A percentile compares a stretch with the other conserved stretches of the same genome.
Conservation (phyloP, 1,140 invertebrate genomes). For the Drosophila pseudoananassae region DNA sequence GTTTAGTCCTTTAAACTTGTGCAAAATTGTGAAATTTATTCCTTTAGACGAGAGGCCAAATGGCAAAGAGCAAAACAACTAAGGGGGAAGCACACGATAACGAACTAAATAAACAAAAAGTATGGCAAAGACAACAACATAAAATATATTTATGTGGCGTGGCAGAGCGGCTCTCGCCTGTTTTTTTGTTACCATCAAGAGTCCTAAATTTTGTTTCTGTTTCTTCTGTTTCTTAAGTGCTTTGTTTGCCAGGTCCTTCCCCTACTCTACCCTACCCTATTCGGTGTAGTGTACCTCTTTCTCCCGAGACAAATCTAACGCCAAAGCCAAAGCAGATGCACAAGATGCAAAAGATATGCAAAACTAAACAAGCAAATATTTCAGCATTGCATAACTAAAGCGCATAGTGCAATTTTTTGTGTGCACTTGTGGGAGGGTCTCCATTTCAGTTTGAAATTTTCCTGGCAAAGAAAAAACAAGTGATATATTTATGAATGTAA, state of each 20-base stretch:
- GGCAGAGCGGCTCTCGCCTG: conserved; percentile 42
- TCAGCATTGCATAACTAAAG: conserved; percentile 77
- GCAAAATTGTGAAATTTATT: conserved; percentile 66
- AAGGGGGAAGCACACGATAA: not conserved
- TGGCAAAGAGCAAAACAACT: conserved; percentile 45
- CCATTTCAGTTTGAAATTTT: not conserved
- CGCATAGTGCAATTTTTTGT: conserved; percentile 24
- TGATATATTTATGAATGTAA: not conserved
- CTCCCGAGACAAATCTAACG: conserved; percentile 42
- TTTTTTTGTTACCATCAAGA: conserved; percentile 61
- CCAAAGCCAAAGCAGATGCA: conserved; percentile 63
- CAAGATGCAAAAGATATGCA: conserved; percentile 72
- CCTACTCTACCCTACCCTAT: not conserved
- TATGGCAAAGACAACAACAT: conserved; percentile 68
- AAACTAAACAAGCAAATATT: conserved; percentile 81
- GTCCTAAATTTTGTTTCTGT: conserved; percentile 31
- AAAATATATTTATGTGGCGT: conserved; percentile 78
- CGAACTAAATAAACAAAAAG: conserved; percentile 52
- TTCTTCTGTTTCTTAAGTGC: conserved; percentile 42
- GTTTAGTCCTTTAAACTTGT: conserved; percentile 29
- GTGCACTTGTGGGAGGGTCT: conserved; percentile 3
- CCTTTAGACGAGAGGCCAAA: conserved; percentile 72
- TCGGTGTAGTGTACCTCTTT: conserved; percentile 13
- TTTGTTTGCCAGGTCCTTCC: conserved; percentile 33
- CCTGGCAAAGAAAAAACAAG: not conserved